Evolutionary conservation across 2,888 invertebrate species (phyloP), one percentile per base, ranked within the genome.

Genomic region (Drosophila neotestacea): DNA sequence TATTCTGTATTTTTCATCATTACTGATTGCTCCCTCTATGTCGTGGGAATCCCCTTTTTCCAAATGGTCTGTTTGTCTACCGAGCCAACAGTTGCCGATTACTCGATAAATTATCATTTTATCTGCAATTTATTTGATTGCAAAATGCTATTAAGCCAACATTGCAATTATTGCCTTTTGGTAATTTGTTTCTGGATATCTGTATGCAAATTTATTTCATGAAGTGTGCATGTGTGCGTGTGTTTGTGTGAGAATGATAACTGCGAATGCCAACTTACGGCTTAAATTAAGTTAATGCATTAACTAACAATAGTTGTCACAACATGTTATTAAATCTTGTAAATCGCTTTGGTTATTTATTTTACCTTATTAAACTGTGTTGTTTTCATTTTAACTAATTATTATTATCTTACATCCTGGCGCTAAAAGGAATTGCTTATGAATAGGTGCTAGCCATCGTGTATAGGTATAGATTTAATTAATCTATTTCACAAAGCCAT

Each of bases 91-190:
- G 54, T 54, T 54, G 30, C 16, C 39, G 30, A 27, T 56, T 56
- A 46, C 46, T 46, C 64, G 42, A 68, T 71, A 71, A 79, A 71
- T 72, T 73, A 62, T 70, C 52, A 66, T 71, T 76, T 70, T 63
- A 61, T 58, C 60, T 66, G 60, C 78, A 83, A 88, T 87, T 86
- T 70, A 82, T 81, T 84, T 86, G 73, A 89, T 89, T 88, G 81
- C 74, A 73, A 83, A 86, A 78, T 77, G 68, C 73, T 66, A 70
- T 81, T 83, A 73, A 59, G 63, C 63, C 68, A 55, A 60, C 59
- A 62, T 58, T 64, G 50, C 70, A 71, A 70, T 75, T 69, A 75
- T 59, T 62, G 52, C 27, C 22, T 16, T n/a, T 22, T 54, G 16
- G 48, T 47, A 41, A 62, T 70, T 56, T 62, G 9, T 32, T 4